These are phyloP conservation scores for Ophraella communa DNA, from an alignment of 2,888 invertebrate genomes.

Conservation along the genomic window DNA sequence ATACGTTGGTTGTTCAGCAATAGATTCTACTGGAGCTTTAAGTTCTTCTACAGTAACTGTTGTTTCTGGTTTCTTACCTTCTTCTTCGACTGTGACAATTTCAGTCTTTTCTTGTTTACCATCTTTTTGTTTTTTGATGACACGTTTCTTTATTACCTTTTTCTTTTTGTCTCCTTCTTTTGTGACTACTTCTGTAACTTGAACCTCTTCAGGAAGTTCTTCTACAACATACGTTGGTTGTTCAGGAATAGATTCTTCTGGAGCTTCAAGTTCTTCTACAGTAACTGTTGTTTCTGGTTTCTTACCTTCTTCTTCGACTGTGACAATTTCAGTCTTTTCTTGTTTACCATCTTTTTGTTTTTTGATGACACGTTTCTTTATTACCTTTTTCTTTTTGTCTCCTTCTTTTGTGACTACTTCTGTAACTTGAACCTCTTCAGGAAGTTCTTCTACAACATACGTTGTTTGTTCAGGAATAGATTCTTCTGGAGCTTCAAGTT, in stretches of 20 bases:
- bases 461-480: constrained; percentile 14
- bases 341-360: constrained; percentile 49
- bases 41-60: constrained; percentile 49
- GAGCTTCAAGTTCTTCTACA: constrained; percentile 52
- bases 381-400: constrained; percentile 49
- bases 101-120: constrained; percentile 54
- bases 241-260: constrained; percentile 34
- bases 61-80: constrained; percentile 54
- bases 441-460: constrained; percentile 34
- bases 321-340: constrained; percentile 48
- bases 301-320: constrained; percentile 55
- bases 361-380: constrained; percentile 45
- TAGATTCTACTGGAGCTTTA: constrained; percentile 46
- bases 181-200: constrained; percentile 42
- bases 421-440: constrained; percentile 44
- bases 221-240: constrained; percentile 40
- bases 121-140: constrained; percentile 58
- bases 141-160: constrained; percentile 53
- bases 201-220: constrained; percentile 46
- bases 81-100: constrained; percentile 59
- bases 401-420: constrained; percentile 53
- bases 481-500: constrained; percentile 51
- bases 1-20: constrained; percentile 32
- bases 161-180: constrained; percentile 44
- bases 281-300: constrained; percentile 56